These are phyloP conservation scores for Lithodes maja DNA, from an alignment of 2,888 invertebrate genomes.

Conservation along the genomic window DNA sequence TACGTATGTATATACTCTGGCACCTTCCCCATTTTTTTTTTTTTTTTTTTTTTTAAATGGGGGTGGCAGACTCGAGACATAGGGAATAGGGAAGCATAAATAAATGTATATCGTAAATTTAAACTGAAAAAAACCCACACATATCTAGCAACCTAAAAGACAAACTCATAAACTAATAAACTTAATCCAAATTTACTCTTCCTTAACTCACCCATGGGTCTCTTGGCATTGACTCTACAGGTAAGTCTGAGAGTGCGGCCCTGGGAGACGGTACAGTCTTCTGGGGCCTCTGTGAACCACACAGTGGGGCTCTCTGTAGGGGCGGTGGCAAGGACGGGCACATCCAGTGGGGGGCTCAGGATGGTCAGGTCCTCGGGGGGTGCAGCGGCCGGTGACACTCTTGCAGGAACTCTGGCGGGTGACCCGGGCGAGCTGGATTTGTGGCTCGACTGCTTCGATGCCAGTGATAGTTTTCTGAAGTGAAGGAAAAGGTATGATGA, in stretches of 20 bases:
- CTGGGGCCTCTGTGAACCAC: slow-evolving; percentile 59
- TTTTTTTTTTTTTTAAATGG: no score
- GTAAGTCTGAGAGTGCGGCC: slow-evolving; percentile 57
- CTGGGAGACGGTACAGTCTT: slow-evolving; percentile 48
- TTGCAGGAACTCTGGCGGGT: neutral
- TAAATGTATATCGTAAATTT: no score
- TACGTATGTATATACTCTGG: no score
- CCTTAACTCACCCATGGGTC: slow-evolving; percentile 58
- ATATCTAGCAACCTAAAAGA: no score
- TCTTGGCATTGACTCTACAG: slow-evolving; percentile 60
- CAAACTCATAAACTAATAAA: no score
- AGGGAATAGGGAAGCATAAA: no score
- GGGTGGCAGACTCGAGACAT: no score
- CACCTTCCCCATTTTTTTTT: no score
- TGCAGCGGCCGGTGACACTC: neutral
- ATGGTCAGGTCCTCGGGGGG: slow-evolving; percentile 60
- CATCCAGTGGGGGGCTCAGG: slow-evolving; percentile 56
- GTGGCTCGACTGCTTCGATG: slow-evolving; percentile 19
- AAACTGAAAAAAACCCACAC: no score
- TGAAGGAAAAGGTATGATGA: neutral
- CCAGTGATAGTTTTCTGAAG: slow-evolving; percentile 48
- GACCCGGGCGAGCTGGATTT: neutral
- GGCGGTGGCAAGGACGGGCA: slow-evolving; percentile 29
- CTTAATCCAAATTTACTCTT: no score
- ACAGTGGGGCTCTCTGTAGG: slow-evolving; percentile 52